Evolutionary conservation across 2,797 vertebrate genomes (phyloP).

Genomic region (Heterohyrax brucei): DNA sequence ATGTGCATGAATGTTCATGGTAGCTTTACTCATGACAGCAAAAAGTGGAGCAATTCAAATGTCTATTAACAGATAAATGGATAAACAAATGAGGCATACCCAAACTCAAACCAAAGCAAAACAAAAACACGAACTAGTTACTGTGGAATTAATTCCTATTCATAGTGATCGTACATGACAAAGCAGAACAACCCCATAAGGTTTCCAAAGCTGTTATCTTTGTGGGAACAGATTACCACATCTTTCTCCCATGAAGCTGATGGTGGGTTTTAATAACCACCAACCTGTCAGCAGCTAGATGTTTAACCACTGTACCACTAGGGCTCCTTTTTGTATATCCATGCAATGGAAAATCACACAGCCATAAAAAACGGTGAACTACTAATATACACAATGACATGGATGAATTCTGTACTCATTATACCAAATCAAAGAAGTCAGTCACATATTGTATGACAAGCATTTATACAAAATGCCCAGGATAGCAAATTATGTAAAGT

Average conservation of each 20-base stretch:
- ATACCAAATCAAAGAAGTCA: not conserved
- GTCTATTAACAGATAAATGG: not conserved
- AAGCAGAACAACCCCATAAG: not conserved
- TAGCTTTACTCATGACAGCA: not conserved
- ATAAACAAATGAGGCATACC: not conserved
- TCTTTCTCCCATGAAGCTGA: not conserved
- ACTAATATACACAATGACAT: not conserved
- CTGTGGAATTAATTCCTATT: not conserved
- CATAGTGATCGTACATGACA: too few relatives aligned
- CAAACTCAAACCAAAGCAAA: not conserved
- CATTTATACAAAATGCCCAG: slow-evolving; percentile 48
- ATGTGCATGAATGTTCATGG: not conserved
- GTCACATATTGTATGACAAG: not conserved
- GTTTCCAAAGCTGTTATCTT: not conserved
- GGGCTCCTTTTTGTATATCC: not conserved
- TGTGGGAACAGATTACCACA: not conserved
- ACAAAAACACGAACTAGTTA: not conserved
- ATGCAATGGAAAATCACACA: slow-evolving; percentile 29
- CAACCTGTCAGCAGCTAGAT: not conserved
- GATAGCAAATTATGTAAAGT: slow-evolving; percentile 49
- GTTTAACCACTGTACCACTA: not conserved
- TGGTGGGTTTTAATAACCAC: too few relatives aligned
- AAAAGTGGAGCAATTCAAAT: not conserved
- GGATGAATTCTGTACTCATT: slow-evolving; percentile 21
- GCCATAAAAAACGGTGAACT: slow-evolving; percentile 1